Percentiles rank a stretch among this genome's conserved stretches.
phyloP scores from a whole-genome alignment of 1,140 invertebrate genomes.

The Tigriopus japonicus region DNA sequence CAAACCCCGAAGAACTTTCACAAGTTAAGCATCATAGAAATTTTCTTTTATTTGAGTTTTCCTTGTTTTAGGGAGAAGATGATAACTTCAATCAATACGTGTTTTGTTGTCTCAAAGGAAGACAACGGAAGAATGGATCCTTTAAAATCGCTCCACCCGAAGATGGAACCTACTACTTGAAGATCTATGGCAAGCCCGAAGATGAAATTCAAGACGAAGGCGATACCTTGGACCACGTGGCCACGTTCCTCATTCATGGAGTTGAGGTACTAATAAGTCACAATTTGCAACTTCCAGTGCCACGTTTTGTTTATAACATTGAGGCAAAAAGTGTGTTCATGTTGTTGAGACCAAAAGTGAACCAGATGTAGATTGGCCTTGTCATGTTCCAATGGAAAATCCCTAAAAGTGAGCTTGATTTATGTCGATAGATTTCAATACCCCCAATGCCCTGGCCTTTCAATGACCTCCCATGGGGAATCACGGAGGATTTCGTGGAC shows the following conservation, averaged over 20 bases:
- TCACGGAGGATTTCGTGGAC: background rate
- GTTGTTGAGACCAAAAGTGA: too few relatives aligned
- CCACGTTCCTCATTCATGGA: conserved; percentile 23
- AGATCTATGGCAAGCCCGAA: conserved; percentile 24
- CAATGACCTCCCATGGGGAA: background rate
- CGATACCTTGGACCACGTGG: conserved; percentile 20
- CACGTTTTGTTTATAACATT: too few relatives aligned
- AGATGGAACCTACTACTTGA: conserved; percentile 22
- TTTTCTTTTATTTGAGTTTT: background rate
- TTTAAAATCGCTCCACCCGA: conserved; percentile 23
- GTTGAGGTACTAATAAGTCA: conserved; percentile 19
- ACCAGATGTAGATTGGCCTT: too few relatives aligned
- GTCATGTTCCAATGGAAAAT: too few relatives aligned
- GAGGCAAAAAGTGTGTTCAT: too few relatives aligned
- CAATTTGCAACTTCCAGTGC: too few relatives aligned
- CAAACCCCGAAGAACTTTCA: too few relatives aligned
- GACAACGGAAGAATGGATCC: conserved; percentile 20
- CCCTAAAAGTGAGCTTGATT: background rate
- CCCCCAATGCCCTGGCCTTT: background rate
- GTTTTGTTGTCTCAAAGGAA: conserved; percentile 25
- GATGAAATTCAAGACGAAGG: conserved; percentile 20
- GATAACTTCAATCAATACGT: conserved; percentile 23
- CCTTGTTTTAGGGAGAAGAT: conserved; percentile 20
- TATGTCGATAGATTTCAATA: background rate
- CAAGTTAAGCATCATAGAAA: too few relatives aligned